Percentiles rank a stretch among this genome's conserved stretches.
Conservation (phyloP, 92 coral and sea anemone genomes). For the Porites lobata region DNA sequence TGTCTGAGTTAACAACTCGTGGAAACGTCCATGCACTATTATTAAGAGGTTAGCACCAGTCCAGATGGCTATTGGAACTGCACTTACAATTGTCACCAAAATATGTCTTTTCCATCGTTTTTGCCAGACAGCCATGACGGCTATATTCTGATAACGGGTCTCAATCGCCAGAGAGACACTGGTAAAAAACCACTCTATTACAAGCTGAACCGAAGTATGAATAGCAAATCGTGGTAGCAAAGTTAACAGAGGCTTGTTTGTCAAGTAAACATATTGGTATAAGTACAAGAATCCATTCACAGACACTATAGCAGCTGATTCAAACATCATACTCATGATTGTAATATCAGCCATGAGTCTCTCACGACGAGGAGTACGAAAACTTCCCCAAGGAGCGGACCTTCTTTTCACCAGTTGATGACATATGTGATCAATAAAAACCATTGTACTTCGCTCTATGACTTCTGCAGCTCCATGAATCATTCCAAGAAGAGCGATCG, state of each 20-base stretch:
- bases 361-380: constrained; percentile 64
- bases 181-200: constrained; percentile 52
- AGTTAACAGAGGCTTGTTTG: background rate
- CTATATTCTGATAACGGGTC: constrained; percentile 54
- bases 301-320: constrained; percentile 38
- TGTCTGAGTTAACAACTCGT: background rate
- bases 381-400: constrained; percentile 43
- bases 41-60: background rate
- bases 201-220: constrained; percentile 18
- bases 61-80: background rate
- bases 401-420: constrained; percentile 13
- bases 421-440: background rate
- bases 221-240: background rate
- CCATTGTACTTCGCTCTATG: constrained; percentile 33
- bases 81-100: background rate
- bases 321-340: constrained; percentile 30
- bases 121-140: constrained; percentile 55
- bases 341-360: constrained; percentile 42
- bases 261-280: constrained; percentile 8
- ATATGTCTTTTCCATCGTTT: constrained; percentile 39
- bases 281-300: constrained; percentile 21
- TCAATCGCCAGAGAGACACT: constrained; percentile 44
- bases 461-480: constrained; percentile 36
- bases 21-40: background rate
- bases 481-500: constrained; percentile 36